Base-by-base conservation (phyloP, 2,113 vertebrate species). In the Zapornia atra region DNA sequence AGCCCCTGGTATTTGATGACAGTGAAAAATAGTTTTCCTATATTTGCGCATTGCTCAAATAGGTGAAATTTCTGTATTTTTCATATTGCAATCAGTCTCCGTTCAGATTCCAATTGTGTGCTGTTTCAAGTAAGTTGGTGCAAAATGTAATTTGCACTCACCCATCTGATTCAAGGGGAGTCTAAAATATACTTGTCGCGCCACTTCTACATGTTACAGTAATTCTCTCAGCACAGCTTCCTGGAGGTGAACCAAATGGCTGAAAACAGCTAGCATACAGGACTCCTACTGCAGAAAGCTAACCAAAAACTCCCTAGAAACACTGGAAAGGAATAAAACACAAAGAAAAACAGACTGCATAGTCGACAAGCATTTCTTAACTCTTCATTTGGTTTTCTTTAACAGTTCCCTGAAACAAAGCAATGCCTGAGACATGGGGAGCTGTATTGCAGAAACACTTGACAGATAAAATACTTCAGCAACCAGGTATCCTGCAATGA, bases 91-190 rank as follows among this genome's bases (percentile, higher is more conserved):
- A 12, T 86, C n/a, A 71, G 24, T 26, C 12, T 82, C 60, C 11
- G 10, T 65, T 93, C 80, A 86, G 86, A 93, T 85, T 64, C 4
- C n/a, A 77, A 50, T 90, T 71, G 50, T 90, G 14, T 72, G 34
- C 28, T 92, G 48, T 61, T 86, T 63, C 50, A 42, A 65, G 88
- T 68, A 93, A 83, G 31, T 92, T 92, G 86, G 33, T 68, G 40
- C 53, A 95, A 97, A 91, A 96, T 82, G 57, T 85, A 88, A 97
- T 94, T 95, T 96, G 46, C 78, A 44, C 48, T 91, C 4, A 15
- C 38, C n/a, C 53, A 40, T 93, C 61, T 51, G 50, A 75, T 94
- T 88, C 84, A 86, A 86, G 21, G 26, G 36, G 77, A 96, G 36
- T 84, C 73, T 82, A 95, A 96, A 97, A 97, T 61, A 91, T 69